These are phyloP conservation scores for Microtus montanus DNA, from an alignment of 2,113 vertebrate genomes.

Conservation along the genomic window DNA sequence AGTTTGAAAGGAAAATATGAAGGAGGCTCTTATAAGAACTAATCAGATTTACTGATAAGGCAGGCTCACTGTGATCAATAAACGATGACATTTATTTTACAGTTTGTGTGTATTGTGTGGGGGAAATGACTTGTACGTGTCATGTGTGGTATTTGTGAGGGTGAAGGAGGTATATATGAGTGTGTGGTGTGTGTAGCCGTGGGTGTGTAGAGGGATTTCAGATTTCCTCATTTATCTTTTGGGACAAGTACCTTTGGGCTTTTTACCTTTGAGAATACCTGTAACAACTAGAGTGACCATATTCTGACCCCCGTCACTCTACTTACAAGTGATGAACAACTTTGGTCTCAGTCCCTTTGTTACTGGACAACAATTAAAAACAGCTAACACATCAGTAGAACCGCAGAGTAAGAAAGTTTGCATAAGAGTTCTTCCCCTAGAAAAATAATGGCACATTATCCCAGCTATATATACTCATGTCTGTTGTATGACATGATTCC, in stretches of 20 bases:
- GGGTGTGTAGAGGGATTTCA: background rate
- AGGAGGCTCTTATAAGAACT: slow-evolving; percentile 18
- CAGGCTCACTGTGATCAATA: slow-evolving; percentile 34
- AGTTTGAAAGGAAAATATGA: slow-evolving; percentile 44
- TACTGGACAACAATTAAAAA: background rate
- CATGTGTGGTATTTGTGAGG: background rate
- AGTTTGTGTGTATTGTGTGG: background rate
- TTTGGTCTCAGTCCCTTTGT: background rate
- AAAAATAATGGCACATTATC: background rate
- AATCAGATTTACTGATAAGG: background rate
- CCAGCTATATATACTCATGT: background rate
- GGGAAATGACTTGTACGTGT: background rate
- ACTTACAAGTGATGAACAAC: background rate
- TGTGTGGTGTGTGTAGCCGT: background rate
- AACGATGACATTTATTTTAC: background rate
- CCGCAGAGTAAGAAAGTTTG: background rate
- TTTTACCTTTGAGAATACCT: slow-evolving; percentile 25
- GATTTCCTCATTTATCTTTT: background rate
- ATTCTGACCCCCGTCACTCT: background rate
- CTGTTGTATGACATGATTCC: background rate
- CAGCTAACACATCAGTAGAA: background rate
- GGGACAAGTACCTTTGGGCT: background rate
- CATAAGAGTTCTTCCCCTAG: background rate
- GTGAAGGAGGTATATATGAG: background rate
- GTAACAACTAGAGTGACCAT: background rate